phyloP scores from a whole-genome alignment of 2,113 vertebrate species.

The Heptranchias perlo region DNA sequence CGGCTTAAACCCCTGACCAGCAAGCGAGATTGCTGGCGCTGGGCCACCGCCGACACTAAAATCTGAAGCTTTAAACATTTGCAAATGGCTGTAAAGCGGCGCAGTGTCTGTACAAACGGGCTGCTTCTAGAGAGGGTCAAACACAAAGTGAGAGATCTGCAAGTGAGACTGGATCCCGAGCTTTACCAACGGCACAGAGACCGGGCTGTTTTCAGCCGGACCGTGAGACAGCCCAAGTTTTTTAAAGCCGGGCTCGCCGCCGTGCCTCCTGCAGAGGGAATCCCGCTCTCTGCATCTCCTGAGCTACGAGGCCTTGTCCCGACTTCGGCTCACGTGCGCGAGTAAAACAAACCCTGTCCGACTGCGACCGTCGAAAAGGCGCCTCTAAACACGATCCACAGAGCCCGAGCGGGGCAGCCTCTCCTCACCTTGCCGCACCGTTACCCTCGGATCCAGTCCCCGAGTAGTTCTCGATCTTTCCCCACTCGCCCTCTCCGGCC shows the following conservation, averaged over 20 bases:
- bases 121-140: background rate
- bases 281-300: too few relatives aligned
- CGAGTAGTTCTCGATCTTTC: too few relatives aligned
- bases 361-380: background rate
- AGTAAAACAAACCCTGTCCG: background rate
- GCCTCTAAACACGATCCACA: background rate
- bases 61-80: too few relatives aligned
- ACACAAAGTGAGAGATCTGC: too few relatives aligned
- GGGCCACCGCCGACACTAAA: background rate
- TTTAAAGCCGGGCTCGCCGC: too few relatives aligned
- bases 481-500: too few relatives aligned
- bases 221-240: background rate
- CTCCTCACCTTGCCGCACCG: too few relatives aligned
- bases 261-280: too few relatives aligned
- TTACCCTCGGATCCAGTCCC: too few relatives aligned
- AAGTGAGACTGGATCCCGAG: too few relatives aligned
- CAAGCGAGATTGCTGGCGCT: background rate
- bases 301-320: background rate
- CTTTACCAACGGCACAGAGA: too few relatives aligned
- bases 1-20: background rate
- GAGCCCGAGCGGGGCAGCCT: too few relatives aligned
- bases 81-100: background rate
- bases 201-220: background rate
- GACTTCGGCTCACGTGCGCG: background rate
- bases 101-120: background rate